phyloP scores from a whole-genome alignment of 2,888 invertebrate species.

The Eupithecia subumbrata region DNA sequence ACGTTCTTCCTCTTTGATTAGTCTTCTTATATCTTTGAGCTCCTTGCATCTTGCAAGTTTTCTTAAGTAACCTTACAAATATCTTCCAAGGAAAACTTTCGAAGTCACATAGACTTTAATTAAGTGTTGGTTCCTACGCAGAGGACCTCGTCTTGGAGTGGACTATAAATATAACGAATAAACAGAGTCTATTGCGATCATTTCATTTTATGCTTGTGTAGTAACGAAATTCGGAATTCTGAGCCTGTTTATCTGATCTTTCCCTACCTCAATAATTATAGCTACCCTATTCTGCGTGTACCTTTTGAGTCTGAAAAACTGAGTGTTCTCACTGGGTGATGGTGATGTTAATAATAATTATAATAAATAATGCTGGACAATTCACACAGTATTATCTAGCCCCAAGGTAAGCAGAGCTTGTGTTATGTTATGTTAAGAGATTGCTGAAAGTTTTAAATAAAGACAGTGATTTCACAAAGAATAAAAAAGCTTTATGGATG shows the following conservation, averaged over 20 bases:
- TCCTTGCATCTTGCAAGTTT: conserved; percentile 4
- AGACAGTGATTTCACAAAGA: background rate
- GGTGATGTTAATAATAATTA: too few relatives aligned
- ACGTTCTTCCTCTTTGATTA: background rate
- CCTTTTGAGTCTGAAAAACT: background rate
- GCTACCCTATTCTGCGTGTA: background rate
- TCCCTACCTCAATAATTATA: background rate
- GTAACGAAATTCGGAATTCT: conserved; percentile 20
- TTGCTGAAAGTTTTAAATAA: background rate
- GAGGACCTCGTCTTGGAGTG: conserved; percentile 13
- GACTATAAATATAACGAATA: conserved; percentile 24
- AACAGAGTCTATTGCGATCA: conserved; percentile 21
- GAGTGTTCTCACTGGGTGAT: background rate
- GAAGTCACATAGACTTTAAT: conserved; percentile 23
- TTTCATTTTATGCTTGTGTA: conserved; percentile 27
- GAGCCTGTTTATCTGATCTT: conserved; percentile 12
- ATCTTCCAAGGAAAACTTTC: conserved; percentile 5
- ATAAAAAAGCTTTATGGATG: background rate
- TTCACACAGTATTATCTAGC: too few relatives aligned
- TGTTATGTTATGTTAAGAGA: background rate
- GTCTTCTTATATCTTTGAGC: background rate
- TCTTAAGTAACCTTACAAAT: conserved; percentile 2
- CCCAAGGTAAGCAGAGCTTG: too few relatives aligned
- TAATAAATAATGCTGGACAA: too few relatives aligned
- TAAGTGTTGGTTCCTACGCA: conserved; percentile 3